Evolutionary conservation across 2,113 vertebrate genomes (phyloP), one percentile per base, ranked within the genome.

Genomic region (Strix aluco): DNA sequence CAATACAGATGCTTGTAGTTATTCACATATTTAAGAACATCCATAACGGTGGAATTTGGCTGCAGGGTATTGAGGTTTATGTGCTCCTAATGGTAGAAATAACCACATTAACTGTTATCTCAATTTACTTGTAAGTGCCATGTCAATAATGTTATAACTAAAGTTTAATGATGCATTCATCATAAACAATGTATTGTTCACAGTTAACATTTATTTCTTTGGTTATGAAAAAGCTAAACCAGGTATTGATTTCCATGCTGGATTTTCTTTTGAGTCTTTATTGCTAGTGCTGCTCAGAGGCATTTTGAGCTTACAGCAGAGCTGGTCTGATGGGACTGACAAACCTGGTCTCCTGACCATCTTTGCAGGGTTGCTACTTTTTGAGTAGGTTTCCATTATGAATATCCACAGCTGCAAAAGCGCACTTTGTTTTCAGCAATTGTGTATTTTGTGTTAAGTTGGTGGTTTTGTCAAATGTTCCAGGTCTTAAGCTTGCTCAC

Each of bases 101-200:
- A 22, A 30, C 34, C 81, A 29, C 7, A 5, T 8, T 54, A 57
- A 15, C 8, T 15, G 15, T 47, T 59, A 18, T 11, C 84, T 71
- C 29, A 5, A 3, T 59, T 73, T 46, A 1, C 67, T 42, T 40
- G 3, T 30, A 34, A 77, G 70, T 7, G 38, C 27, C 0, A 0
- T 3, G 47, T 32, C 70, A 34, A 2, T 51, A 42, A 32, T 7
- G 29, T 12, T 55, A 36, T 10, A 80, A 21, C n/a, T 42, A 1
- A 42, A 42, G 20, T 54, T 59, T 47, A 51, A 30, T 18, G 78
- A 47, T 5, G 0, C 79, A 11, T 19, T 81, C 15, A 9, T 25
- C n/a, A 25, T 1, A 71, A 94, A 79, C 72, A 19, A 2, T 3
- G 13, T 36, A 11, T 59, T 2, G 1, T 7, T 67, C 61, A 18